These are phyloP conservation scores for Agonopterix arenella DNA, from an alignment of 2,888 invertebrate species.

Conservation along the genomic window DNA sequence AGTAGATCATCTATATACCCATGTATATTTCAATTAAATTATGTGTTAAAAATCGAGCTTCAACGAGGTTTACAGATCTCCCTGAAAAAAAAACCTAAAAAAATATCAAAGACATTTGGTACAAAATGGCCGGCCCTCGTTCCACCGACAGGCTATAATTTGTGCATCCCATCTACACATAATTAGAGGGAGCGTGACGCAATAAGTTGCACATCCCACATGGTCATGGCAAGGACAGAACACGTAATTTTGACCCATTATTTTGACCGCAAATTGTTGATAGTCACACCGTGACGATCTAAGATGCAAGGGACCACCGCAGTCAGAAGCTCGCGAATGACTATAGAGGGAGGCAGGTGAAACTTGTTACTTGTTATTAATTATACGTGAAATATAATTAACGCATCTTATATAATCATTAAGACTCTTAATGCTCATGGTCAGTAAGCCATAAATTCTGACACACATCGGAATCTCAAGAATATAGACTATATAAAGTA, in stretches of 20 bases:
- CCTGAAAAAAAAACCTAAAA: constrained; percentile 25
- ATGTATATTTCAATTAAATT: too few species aligned
- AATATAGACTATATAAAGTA: too few species aligned
- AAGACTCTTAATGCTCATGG: too few species aligned
- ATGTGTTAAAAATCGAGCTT: too few species aligned
- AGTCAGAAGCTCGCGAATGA: constrained; percentile 1
- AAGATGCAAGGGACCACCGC: neutral
- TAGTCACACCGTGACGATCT: constrained; percentile 37
- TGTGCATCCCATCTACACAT: constrained; percentile 62
- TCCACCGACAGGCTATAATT: constrained; percentile 62
- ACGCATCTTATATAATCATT: too few species aligned
- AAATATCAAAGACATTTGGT: constrained; percentile 40
- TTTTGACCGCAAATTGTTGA: constrained; percentile 58
- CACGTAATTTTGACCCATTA: constrained; percentile 70
- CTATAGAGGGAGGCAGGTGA: neutral
- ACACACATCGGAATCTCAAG: too few species aligned
- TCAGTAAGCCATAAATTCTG: too few species aligned
- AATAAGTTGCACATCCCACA: constrained; percentile 61
- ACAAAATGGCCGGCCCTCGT: constrained; percentile 35
- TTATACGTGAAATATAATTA: too few species aligned
- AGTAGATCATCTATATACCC: too few species aligned
- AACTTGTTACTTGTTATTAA: too few species aligned
- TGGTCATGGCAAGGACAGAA: constrained; percentile 61
- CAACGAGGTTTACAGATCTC: too few species aligned
- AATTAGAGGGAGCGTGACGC: constrained; percentile 66